phyloP scores from a whole-genome alignment of 2,797 vertebrate genomes.

The Leptatherina wallacei region DNA sequence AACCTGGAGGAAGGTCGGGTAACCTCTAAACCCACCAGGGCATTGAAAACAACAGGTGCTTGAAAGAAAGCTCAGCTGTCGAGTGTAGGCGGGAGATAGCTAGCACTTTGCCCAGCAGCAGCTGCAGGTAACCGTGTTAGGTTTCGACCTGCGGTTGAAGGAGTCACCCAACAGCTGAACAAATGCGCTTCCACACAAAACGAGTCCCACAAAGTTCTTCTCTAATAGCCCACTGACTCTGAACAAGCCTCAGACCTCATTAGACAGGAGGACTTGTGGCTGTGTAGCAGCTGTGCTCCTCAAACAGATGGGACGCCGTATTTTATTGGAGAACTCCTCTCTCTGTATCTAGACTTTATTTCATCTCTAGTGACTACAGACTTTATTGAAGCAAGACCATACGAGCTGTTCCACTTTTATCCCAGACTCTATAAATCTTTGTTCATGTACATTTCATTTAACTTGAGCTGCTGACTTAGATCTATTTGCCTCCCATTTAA shows the following conservation, averaged over 20 bases:
- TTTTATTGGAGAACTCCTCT: constrained; percentile 37
- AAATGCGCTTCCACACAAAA: background rate
- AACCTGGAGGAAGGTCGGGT: constrained; percentile 26
- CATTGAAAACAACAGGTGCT: constrained; percentile 59
- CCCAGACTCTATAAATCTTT: constrained; percentile 31
- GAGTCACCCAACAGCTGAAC: constrained; percentile 8
- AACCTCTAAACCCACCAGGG: constrained; percentile 30
- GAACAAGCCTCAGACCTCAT: constrained; percentile 35
- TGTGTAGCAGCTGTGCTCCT: constrained; percentile 62
- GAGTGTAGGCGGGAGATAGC: background rate
- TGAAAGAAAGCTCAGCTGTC: constrained; percentile 56
- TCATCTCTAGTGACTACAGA: constrained; percentile 51
- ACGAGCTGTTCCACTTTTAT: constrained; percentile 23
- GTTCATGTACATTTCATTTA: constrained; percentile 30
- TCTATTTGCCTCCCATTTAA: constrained; percentile 33
- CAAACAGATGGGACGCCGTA: constrained; percentile 58
- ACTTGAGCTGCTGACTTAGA: constrained; percentile 22
- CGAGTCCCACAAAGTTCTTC: background rate
- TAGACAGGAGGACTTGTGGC: constrained; percentile 35
- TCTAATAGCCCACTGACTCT: constrained; percentile 17
- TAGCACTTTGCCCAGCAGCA: constrained; percentile 33
- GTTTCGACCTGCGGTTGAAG: constrained; percentile 32
- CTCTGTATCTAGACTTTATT: constrained; percentile 46
- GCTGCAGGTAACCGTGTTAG: constrained; percentile 50
- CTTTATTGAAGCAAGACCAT: constrained; percentile 41